Conservation (phyloP, 2,113 vertebrate species). For the Gambusia affinis region DNA sequence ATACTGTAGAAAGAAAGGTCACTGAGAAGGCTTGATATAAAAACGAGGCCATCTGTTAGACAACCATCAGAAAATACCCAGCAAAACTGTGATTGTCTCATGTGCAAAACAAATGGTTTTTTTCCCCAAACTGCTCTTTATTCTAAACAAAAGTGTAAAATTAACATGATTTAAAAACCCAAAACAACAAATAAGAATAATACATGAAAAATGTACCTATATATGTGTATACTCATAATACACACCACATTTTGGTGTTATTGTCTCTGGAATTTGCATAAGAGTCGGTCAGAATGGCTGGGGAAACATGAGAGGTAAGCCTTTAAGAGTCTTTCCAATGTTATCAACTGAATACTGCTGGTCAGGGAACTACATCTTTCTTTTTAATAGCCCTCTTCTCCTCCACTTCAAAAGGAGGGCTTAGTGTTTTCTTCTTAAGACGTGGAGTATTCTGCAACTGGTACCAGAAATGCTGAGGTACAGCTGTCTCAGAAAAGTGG, state of each 20-base stretch:
- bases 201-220: constrained; percentile 61
- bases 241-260: constrained; percentile 61
- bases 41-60: constrained; percentile 28
- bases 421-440: constrained; percentile 27
- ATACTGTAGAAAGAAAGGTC: constrained; percentile 36
- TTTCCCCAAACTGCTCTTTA: constrained; percentile 32
- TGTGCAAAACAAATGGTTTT: constrained; percentile 60
- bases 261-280: constrained; percentile 69
- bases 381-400: constrained; percentile 12
- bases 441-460: constrained; percentile 22
- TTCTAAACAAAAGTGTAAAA: constrained; percentile 36
- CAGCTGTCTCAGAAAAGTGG: constrained; percentile 18
- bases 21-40: constrained; percentile 38
- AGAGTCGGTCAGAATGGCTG: constrained; percentile 46
- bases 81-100: constrained; percentile 64
- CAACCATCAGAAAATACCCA: constrained; percentile 24
- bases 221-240: constrained; percentile 50
- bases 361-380: constrained; percentile 39
- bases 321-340: constrained; percentile 33
- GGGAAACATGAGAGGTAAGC: constrained; percentile 42
- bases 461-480: constrained; percentile 27
- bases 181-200: constrained; percentile 45
- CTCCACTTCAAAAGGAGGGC: not conserved
- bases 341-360: constrained; percentile 61
- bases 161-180: constrained; percentile 26